Conservation (phyloP, 2,888 invertebrate genomes). For the Protophormia terraenovae region DNA sequence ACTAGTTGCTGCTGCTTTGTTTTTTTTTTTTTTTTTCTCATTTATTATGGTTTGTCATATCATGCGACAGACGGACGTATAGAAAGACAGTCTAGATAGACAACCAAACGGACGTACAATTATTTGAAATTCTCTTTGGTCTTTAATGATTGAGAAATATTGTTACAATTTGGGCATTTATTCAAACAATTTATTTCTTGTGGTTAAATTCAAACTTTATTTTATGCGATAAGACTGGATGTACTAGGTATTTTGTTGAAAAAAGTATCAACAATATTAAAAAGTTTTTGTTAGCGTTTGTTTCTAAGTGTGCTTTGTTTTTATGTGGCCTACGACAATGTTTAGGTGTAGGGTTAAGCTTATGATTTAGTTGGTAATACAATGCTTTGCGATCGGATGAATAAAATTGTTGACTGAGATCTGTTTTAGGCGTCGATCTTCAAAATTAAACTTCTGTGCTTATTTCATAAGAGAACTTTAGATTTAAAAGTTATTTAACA, state of each 20-base stretch:
- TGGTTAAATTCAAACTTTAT: constrained; percentile 37
- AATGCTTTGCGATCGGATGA: no score
- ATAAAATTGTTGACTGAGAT: no score
- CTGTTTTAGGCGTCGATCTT: no score
- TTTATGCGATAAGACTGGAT: constrained; percentile 2
- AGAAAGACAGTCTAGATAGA: constrained; percentile 23
- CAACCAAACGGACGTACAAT: constrained; percentile 39
- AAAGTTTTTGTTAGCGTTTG: constrained; percentile 2
- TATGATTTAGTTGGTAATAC: background rate
- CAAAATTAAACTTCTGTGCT: no score
- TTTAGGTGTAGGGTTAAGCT: constrained; percentile 22
- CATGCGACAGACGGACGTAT: constrained; percentile 32
- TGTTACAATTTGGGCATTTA: constrained; percentile 72
- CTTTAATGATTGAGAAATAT: constrained; percentile 72
- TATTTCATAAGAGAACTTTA: no score
- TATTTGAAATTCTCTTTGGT: constrained; percentile 54
- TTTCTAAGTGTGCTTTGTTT: background rate
- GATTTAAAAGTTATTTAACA: no score
- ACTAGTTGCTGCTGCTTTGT: constrained; percentile 27
- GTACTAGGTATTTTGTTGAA: background rate
- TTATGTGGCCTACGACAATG: background rate
- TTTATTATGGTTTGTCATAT: constrained; percentile 60
- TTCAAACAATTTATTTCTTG: constrained; percentile 66
- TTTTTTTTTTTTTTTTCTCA: background rate
- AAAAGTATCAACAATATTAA: constrained; percentile 17